Evolutionary conservation across 2,797 vertebrate species (phyloP).

Genomic region (Crocidura indochinensis): DNA sequence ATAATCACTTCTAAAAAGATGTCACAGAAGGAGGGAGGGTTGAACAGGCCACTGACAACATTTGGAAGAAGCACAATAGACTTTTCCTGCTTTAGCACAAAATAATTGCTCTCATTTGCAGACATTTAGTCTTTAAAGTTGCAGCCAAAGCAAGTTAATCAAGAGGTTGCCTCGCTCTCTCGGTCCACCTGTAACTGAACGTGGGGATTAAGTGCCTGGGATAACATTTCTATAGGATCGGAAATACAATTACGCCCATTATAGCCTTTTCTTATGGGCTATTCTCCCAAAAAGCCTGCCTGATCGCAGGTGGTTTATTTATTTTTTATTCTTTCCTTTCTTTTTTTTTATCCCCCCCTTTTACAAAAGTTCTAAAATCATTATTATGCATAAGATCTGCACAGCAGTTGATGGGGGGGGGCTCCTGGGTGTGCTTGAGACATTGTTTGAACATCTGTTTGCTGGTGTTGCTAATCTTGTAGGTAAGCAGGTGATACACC

Average conservation of each 20-base stretch:
- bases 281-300: constrained; percentile 75
- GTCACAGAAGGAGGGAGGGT: constrained; percentile 39
- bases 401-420: constrained; percentile 79
- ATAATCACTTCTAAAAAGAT: constrained; percentile 44
- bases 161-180: background rate
- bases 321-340: constrained; percentile 55
- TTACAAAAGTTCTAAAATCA: constrained; percentile 84
- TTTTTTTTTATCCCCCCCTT: background rate
- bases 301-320: constrained; percentile 62
- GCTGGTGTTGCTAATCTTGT: constrained; percentile 88
- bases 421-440: constrained; percentile 87
- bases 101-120: constrained; percentile 65
- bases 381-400: constrained; percentile 85
- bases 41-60: constrained; percentile 62
- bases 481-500: constrained; percentile 99
- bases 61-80: constrained; percentile 47
- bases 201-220: constrained; percentile 65
- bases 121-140: constrained; percentile 63
- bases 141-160: constrained; percentile 65
- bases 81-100: constrained; percentile 59
- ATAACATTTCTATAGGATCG: constrained; percentile 60
- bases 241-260: constrained; percentile 71
- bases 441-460: constrained; percentile 89
- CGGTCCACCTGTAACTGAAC: constrained; percentile 80
- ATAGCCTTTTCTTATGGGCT: constrained; percentile 76